Percentiles rank a stretch among this genome's conserved stretches.
These are phyloP conservation scores for Vannuccia rotundouncinata DNA, from an alignment of 2,888 invertebrate species.

Conservation along the genomic window DNA sequence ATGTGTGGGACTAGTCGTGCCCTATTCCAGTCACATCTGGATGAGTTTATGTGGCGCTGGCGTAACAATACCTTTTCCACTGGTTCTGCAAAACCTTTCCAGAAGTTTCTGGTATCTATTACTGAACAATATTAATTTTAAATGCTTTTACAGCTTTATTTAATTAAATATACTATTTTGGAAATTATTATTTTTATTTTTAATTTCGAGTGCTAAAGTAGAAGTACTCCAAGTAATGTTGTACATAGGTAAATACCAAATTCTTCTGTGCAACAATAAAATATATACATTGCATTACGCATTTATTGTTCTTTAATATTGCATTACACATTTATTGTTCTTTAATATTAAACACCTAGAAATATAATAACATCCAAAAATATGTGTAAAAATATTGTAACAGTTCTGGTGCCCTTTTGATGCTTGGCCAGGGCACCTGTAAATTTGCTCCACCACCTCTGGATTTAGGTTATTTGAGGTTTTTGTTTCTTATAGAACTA, in stretches of 20 bases:
- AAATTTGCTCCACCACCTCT: background rate
- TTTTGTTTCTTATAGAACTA: too few species aligned
- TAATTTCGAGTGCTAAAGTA: too few species aligned
- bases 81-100: background rate
- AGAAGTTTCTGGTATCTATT: background rate
- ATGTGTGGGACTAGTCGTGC: background rate
- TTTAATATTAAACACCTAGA: background rate
- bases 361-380: background rate
- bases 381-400: background rate
- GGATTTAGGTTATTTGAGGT: too few species aligned
- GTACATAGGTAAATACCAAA: background rate
- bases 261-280: background rate
- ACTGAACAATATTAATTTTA: background rate
- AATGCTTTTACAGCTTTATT: too few species aligned
- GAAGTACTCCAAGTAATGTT: too few species aligned
- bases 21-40: conserved; percentile 25
- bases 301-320: too few species aligned
- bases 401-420: background rate
- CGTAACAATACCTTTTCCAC: conserved; percentile 3
- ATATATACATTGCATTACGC: background rate
- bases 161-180: too few species aligned
- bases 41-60: conserved; percentile 30
- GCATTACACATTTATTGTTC: background rate
- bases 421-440: background rate
- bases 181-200: too few species aligned